A percentile compares a stretch with the other conserved stretches of the same genome.
These are phyloP conservation scores for Ditylenchus weischeri DNA, from an alignment of 2,888 invertebrate genomes.

Conservation along the genomic window DNA sequence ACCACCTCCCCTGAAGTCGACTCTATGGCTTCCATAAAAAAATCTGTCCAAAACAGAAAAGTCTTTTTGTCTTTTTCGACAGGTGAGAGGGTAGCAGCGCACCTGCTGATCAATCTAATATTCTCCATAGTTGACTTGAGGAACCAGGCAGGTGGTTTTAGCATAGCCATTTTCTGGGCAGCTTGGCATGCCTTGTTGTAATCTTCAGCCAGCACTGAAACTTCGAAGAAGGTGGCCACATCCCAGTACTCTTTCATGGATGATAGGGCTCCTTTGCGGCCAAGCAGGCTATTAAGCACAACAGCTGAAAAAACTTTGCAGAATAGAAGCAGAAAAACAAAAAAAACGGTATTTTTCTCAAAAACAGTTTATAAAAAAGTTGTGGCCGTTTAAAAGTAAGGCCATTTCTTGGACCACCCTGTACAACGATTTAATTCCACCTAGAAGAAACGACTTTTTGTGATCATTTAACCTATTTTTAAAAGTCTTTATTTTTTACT, in stretches of 20 bases:
- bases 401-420: too few species aligned
- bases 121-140: slow-evolving; percentile 94
- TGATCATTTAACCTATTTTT: too few species aligned
- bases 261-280: slow-evolving; percentile 85
- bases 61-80: slow-evolving; percentile 47
- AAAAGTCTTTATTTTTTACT: too few species aligned
- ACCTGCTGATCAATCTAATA: slow-evolving; percentile 82
- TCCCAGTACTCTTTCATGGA: slow-evolving; percentile 76
- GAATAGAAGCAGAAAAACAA: too few species aligned
- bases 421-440: too few species aligned
- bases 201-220: slow-evolving; percentile 92
- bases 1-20: slow-evolving; percentile 61
- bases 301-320: slow-evolving; percentile 67
- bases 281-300: slow-evolving; percentile 92
- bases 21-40: slow-evolving; percentile 89
- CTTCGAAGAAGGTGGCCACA: slow-evolving; percentile 74
- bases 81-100: slow-evolving; percentile 61
- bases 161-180: slow-evolving; percentile 68
- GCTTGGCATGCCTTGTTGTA: slow-evolving; percentile 94
- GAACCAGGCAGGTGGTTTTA: slow-evolving; percentile 65
- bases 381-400: too few species aligned
- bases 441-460: too few species aligned
- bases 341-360: too few species aligned
- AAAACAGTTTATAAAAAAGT: too few species aligned
- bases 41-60: slow-evolving; percentile 97